A percentile compares a stretch with the other conserved stretches of the same genome.
phyloP scores from a whole-genome alignment of 1,140 invertebrate genomes.

The Tachypleus tridentatus region DNA sequence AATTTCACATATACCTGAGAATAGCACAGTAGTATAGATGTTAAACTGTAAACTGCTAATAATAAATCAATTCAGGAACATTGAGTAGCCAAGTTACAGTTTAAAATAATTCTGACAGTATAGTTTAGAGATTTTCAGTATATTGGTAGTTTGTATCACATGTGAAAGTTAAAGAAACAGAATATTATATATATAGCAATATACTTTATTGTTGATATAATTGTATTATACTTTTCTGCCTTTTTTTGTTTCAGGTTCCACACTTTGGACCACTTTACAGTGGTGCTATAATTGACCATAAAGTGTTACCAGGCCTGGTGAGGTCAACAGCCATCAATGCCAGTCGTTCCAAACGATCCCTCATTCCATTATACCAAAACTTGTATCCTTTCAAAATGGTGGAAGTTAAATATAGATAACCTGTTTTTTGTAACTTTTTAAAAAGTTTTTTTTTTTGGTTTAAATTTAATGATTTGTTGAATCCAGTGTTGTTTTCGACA shows the following conservation, averaged over 20 bases:
- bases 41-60: too few relatives aligned
- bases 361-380: conserved; percentile 78
- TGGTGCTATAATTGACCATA: conserved; percentile 76
- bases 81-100: too few relatives aligned
- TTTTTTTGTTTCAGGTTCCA: conserved; percentile 51
- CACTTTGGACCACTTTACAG: conserved; percentile 94
- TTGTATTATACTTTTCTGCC: conserved; percentile 6
- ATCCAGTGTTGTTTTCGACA: too few relatives aligned
- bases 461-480: too few relatives aligned
- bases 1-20: too few relatives aligned
- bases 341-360: conserved; percentile 75
- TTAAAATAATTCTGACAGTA: too few relatives aligned
- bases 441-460: too few relatives aligned
- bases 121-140: too few relatives aligned
- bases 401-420: too few relatives aligned
- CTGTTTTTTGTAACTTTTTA: too few relatives aligned
- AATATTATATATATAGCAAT: background rate
- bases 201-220: conserved; percentile 5
- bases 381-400: conserved; percentile 48
- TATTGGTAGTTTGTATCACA: background rate
- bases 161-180: conserved; percentile 2
- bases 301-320: conserved; percentile 72
- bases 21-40: too few relatives aligned
- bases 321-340: conserved; percentile 84
- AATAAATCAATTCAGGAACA: too few relatives aligned